These are phyloP conservation scores for Paramacrobiotus metropolitanus DNA, from an alignment of 1,140 invertebrate species.

Conservation along the genomic window DNA sequence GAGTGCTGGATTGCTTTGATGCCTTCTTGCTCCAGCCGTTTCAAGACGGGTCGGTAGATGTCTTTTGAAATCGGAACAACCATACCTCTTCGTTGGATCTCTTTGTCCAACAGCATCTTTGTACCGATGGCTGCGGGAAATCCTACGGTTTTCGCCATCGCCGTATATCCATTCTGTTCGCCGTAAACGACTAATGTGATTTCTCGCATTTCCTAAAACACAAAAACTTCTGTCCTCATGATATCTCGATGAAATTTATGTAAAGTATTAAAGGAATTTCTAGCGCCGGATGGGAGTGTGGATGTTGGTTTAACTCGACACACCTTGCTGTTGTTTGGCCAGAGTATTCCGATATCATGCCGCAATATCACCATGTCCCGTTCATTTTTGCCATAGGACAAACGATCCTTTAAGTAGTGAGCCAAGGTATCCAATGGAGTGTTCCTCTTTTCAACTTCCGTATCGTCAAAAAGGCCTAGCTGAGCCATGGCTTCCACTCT, in stretches of 20 bases:
- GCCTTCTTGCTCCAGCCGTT: constrained; percentile 55
- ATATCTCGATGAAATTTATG: background rate
- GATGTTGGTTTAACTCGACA: constrained; percentile 8
- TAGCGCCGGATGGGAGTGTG: constrained; percentile 7
- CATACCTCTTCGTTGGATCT: constrained; percentile 81
- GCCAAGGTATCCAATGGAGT: constrained; percentile 72
- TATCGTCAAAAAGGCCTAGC: constrained; percentile 62
- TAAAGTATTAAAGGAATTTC: background rate
- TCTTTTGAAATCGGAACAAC: constrained; percentile 64
- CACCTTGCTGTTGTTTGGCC: constrained; percentile 49
- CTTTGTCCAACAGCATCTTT: constrained; percentile 84
- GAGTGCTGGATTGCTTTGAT: constrained; percentile 40
- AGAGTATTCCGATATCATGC: constrained; percentile 71
- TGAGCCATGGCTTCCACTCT: constrained; percentile 47
- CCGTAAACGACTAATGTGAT: constrained; percentile 87
- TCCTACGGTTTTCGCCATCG: constrained; percentile 93
- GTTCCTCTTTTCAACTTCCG: constrained; percentile 47
- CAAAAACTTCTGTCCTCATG: no score
- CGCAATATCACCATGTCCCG: constrained; percentile 77
- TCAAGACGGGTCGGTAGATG: constrained; percentile 70
- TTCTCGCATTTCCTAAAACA: constrained; percentile 42
- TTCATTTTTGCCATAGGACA: constrained; percentile 55
- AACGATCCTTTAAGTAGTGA: constrained; percentile 60
- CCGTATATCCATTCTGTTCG: constrained; percentile 56
- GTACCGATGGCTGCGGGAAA: constrained; percentile 82